Base-by-base conservation (phyloP, 2,797 vertebrate genomes). In the Enoplosus armatus region DNA sequence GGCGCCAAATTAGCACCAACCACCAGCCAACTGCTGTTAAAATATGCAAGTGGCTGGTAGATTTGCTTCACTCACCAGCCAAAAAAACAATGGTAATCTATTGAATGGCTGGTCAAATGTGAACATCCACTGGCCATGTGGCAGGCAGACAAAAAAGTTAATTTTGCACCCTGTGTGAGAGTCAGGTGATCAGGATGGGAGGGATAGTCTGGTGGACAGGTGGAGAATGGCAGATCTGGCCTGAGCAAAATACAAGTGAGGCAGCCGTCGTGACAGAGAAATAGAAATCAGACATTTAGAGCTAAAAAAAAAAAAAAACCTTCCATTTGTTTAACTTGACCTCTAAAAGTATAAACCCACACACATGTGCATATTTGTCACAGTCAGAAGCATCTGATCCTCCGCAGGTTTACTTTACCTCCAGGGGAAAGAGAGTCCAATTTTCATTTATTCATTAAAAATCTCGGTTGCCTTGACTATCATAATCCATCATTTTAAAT, bases 401-500 rank as follows among this genome's bases (percentile, higher is more conserved):
- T 37, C 50, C 27, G 39, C 24, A 24, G 31, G 29, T 56, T 71
- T 33, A 27, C 24, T 55, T 78, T 61, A 51, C 58, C 66, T 18
- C 26, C 41, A 27, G 51, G 50, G 59, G 22, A 22, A 5, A 61
- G 58, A 56, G 4, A 48, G 7, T 14, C 16, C 1, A 11, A 39
- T 60, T 56, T 70, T 77, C 50, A 55, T 55, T 50, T 22, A 48
- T 45, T 75, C 54, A 72, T 87, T 74, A 73, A 75, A 70, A 43
- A 65, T 63, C 45, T 53, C 15, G 2, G 31, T 59, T 45, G 55
- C 67, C 54, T 58, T 48, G 20, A 53, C 26, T 48, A 55, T 45
- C 39, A 68, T 43, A 71, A 83, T 81, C 74, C 65, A 81, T 85
- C 80, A 79, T 72, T 68, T 60, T 26, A 54, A 72, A 83, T 62